Evolutionary conservation across 2,113 vertebrate genomes (phyloP).

Genomic region (Cisticola juncidis): DNA sequence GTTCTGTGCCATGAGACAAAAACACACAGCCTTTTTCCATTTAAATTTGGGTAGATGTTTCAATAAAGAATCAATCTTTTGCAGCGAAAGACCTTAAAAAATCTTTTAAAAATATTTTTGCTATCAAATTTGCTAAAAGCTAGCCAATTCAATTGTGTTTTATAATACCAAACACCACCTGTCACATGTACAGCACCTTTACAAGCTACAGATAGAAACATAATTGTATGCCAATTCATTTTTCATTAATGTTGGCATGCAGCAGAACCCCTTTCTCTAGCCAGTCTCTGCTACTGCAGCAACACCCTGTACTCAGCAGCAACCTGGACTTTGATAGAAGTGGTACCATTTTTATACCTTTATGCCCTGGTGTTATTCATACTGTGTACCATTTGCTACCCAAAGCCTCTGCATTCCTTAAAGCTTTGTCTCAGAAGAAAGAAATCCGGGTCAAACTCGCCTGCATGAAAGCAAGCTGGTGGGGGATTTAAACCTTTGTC

Average conservation of each 20-base stretch:
- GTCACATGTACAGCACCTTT: not conserved
- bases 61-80: not conserved
- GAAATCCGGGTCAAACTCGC: conserved; percentile 28
- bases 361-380: not conserved
- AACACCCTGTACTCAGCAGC: not conserved
- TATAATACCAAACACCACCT: not conserved
- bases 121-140: not conserved
- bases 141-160: not conserved
- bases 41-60: not conserved
- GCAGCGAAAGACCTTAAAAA: not conserved
- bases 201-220: not conserved
- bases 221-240: not conserved
- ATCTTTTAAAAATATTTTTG: not conserved
- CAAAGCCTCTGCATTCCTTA: conserved; percentile 16
- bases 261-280: not conserved
- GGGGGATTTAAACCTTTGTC: conserved; percentile 50
- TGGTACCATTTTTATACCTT: not conserved
- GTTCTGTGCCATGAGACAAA: not conserved
- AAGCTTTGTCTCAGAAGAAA: conserved; percentile 55
- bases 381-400: conserved; percentile 14
- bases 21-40: not conserved
- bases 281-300: not conserved
- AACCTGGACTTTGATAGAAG: not conserved
- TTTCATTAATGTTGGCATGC: not conserved
- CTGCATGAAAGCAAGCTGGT: conserved; percentile 29